Conservation (phyloP, 1,140 invertebrate species). For the Drosophila tristis region DNA sequence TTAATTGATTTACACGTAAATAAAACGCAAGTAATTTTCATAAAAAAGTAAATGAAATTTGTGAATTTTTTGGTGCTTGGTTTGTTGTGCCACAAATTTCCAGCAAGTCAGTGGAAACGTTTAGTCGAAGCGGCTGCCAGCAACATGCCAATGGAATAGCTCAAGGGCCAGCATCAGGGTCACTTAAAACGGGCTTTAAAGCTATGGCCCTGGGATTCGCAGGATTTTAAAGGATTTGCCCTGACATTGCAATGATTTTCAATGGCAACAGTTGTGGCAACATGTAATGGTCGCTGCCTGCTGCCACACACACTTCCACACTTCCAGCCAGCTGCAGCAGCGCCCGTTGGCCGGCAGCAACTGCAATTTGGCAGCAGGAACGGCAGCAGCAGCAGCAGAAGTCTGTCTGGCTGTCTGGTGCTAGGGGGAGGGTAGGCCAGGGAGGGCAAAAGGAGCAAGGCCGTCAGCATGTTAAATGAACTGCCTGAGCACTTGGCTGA, state of each 20-base stretch:
- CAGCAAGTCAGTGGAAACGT: neutral
- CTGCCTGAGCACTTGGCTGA: conserved; percentile 23
- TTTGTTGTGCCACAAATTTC: neutral
- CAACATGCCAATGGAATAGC: neutral
- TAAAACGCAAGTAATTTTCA: no score
- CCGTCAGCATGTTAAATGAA: conserved; percentile 52
- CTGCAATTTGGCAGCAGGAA: conserved; percentile 17
- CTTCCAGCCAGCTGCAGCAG: neutral
- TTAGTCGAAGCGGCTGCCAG: no score
- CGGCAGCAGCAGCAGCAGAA: neutral
- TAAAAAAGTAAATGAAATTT: no score
- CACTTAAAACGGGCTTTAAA: conserved; percentile 35
- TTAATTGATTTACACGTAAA: no score
- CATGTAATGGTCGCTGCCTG: conserved; percentile 43
- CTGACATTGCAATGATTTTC: conserved; percentile 32
- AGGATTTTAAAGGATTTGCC: conserved; percentile 33
- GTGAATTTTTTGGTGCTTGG: no score
- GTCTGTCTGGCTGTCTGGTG: neutral
- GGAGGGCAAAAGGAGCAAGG: neutral
- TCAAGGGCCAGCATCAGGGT: neutral
- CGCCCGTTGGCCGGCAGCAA: conserved; percentile 28
- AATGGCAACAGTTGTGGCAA: conserved; percentile 56
- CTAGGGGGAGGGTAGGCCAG: neutral
- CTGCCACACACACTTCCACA: neutral
- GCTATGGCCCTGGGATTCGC: neutral